Evolutionary conservation across 92 coral and sea anemone species (phyloP).

Genomic region (Virgularia gustaviana): DNA sequence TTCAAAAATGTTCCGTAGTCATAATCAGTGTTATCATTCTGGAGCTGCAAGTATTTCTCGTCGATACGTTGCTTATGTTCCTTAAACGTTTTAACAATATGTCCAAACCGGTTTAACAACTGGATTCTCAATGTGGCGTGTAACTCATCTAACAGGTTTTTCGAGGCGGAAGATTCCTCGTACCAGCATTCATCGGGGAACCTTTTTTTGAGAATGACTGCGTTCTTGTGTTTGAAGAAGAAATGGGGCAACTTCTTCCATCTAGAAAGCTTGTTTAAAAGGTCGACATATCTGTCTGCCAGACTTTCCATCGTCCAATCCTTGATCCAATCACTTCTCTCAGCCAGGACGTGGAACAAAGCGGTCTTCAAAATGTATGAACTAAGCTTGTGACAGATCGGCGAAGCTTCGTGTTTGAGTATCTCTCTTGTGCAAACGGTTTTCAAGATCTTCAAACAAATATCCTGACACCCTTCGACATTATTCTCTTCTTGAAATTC

Average conservation of each 20-base stretch:
- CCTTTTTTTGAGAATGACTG: not conserved
- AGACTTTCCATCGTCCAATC: constrained; percentile 24
- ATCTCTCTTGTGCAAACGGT: constrained; percentile 12
- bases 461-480: constrained; percentile 27
- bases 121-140: not conserved
- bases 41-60: not conserved
- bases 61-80: not conserved
- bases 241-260: constrained; percentile 37
- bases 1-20: not conserved
- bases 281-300: constrained; percentile 20
- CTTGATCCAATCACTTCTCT: constrained; percentile 17
- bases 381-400: constrained; percentile 16
- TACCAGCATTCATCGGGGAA: constrained; percentile 17
- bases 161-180: not conserved
- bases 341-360: constrained; percentile 10
- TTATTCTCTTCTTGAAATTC: not conserved
- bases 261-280: constrained; percentile 3
- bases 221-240: constrained; percentile 22
- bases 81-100: not conserved
- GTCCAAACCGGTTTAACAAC: not conserved
- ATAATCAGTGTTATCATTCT: not conserved
- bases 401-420: not conserved
- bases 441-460: constrained; percentile 24
- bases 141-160: not conserved
- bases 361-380: constrained; percentile 28